Base-by-base conservation (phyloP, 1,140 invertebrate species). In the Aphaenogaster rudis region DNA sequence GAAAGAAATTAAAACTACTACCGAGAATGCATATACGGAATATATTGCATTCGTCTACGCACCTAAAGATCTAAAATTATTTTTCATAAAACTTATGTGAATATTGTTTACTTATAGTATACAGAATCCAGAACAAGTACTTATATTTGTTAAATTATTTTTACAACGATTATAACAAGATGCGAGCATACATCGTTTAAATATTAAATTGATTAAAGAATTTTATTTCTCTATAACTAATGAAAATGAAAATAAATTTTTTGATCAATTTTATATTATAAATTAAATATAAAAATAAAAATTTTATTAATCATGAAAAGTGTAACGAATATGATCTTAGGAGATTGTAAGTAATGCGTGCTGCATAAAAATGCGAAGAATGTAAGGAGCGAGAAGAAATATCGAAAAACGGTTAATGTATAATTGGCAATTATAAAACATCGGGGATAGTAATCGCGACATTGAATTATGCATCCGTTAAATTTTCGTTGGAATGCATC, bases 401-500 rank as follows among this genome's bases (percentile, higher is more conserved):
- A 45, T 33, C 15, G 57, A 61, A 63, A 57, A 63, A 79, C 11
- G 11, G 45, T 64, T 36, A 57, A 77, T 28, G 28, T 61, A 42
- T 61, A 61, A 61, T 42, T n/a, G 36, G 9, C 7, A 57, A 61
- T 33, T 63, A 59, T 78, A 61, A 78, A 61, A 61, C 39, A 63
- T 61, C 39, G 5, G 33, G n/a, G 21, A 45, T 61, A 45, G 39
- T 63, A 45, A 78, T 61, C 74, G 21, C 13, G 21, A 63, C 57
- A 39, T 52, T 79, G 33, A 52, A 50, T 79, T 79, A 52, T 66
- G 59, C 45, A 66, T 15, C 11, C 77, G 77, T 50, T 52, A 11
- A 64, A 63, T 79, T 79, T 50, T 79, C 61, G 45, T 79, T 66
- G 61, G 45, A 28, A 66, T 52, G 61, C 59, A 66, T 63, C 7